A percentile compares a stretch with the other conserved stretches of the same genome.
Conservation (phyloP, 1,140 invertebrate species). For the Ips typographus region DNA sequence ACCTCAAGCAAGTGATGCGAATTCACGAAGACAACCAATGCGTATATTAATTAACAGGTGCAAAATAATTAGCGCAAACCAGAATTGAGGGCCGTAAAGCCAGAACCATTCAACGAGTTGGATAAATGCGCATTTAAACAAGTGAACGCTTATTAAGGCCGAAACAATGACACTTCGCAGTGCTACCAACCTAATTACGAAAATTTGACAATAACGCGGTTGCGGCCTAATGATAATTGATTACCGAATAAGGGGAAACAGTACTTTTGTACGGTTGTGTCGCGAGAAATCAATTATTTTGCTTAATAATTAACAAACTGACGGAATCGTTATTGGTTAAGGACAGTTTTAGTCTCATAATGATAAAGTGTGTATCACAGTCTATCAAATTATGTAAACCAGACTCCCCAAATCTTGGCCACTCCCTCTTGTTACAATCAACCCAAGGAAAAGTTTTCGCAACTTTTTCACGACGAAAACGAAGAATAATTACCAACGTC, state of each 20-base stretch:
- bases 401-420: too few species aligned
- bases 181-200: conserved; percentile 47
- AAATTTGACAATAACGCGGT: conserved; percentile 49
- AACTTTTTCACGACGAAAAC: conserved; percentile 37
- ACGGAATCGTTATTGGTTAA: background rate
- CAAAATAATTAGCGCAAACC: conserved; percentile 44
- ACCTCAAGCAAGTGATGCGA: too few species aligned
- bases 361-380: too few species aligned
- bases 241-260: conserved; percentile 26
- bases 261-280: conserved; percentile 4
- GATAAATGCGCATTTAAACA: conserved; percentile 45
- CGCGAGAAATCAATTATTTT: conserved; percentile 18
- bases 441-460: conserved; percentile 4
- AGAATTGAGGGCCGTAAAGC: conserved; percentile 35
- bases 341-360: too few species aligned
- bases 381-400: too few species aligned
- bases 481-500: conserved; percentile 50
- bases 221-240: conserved; percentile 44
- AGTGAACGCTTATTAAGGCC: conserved; percentile 43
- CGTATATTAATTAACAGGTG: conserved; percentile 36
- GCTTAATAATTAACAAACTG: background rate
- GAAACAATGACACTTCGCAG: conserved; percentile 44
- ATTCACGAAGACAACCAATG: too few species aligned
- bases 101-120: conserved; percentile 29
- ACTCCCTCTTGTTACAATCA: too few species aligned